These are phyloP conservation scores for Toxotes chatareus DNA, from an alignment of 2,113 vertebrate species.

Conservation along the genomic window DNA sequence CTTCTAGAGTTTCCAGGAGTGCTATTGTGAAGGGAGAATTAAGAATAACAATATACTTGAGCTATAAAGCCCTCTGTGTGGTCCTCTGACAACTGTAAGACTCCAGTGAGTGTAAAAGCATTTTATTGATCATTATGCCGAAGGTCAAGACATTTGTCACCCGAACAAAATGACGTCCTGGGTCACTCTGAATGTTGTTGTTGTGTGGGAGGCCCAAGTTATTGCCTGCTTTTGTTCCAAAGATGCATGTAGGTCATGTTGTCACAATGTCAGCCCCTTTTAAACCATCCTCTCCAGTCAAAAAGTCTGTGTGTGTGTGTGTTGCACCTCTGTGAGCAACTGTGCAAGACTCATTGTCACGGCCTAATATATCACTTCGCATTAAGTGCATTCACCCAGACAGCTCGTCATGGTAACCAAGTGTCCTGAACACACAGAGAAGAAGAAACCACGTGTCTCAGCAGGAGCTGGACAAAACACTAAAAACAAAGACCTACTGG, in stretches of 20 bases:
- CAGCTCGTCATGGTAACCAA: constrained; percentile 70
- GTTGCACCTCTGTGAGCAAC: constrained; percentile 33
- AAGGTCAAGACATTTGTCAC: constrained; percentile 44
- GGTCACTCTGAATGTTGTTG: constrained; percentile 16
- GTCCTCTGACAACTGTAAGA: not conserved
- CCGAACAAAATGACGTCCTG: constrained; percentile 22
- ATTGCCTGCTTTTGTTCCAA: constrained; percentile 42
- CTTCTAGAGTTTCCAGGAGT: not conserved
- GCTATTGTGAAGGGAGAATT: not conserved
- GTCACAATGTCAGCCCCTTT: constrained; percentile 54
- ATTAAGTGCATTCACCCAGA: constrained; percentile 57
- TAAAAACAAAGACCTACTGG: constrained; percentile 6
- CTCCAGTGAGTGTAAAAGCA: not conserved
- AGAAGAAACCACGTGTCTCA: constrained; percentile 34
- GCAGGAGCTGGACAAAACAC: not conserved
- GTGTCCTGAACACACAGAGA: constrained; percentile 37
- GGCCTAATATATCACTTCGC: constrained; percentile 58
- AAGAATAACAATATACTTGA: not conserved
- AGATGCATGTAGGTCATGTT: constrained; percentile 49
- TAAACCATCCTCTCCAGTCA: constrained; percentile 46
- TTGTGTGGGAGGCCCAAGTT: constrained; percentile 27
- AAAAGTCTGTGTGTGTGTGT: constrained; percentile 28
- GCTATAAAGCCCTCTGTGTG: not conserved
- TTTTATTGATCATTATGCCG: constrained; percentile 11
- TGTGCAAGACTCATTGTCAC: constrained; percentile 58